Conservation (phyloP, 1,140 invertebrate genomes). For the Aphis gossypii region DNA sequence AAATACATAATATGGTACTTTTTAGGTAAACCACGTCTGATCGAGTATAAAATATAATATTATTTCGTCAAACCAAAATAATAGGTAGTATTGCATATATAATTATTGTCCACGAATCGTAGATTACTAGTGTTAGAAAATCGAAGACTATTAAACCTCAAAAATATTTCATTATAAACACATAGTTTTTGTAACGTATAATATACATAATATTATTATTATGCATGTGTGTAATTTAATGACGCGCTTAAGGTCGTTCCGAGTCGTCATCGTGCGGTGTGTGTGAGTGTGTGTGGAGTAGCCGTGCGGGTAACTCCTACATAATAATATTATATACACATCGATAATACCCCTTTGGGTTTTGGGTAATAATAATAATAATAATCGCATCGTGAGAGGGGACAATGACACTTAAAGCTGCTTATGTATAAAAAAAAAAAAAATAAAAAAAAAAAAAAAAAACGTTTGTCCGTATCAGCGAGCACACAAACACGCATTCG, state of each 20-base stretch:
- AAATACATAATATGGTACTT: not conserved
- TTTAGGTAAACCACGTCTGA: not conserved
- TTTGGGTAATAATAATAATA: not conserved
- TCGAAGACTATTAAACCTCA: not conserved
- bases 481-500: not conserved
- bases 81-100: not conserved
- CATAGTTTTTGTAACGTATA: not conserved
- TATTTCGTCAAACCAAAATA: not conserved
- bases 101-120: not conserved
- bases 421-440: not conserved
- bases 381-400: not conserved
- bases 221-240: not conserved
- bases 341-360: constrained; percentile 3
- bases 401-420: constrained; percentile 45
- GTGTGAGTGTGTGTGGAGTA: not conserved
- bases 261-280: not conserved
- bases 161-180: not conserved
- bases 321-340: not conserved
- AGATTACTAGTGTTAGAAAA: not conserved
- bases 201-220: not conserved
- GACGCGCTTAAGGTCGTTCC: not conserved
- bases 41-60: not conserved
- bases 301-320: not conserved
- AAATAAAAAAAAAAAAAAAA: not conserved
- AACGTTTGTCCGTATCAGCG: not conserved